Conservation (phyloP, 2,113 vertebrate species). For the Cephalopholis sonnerati region DNA sequence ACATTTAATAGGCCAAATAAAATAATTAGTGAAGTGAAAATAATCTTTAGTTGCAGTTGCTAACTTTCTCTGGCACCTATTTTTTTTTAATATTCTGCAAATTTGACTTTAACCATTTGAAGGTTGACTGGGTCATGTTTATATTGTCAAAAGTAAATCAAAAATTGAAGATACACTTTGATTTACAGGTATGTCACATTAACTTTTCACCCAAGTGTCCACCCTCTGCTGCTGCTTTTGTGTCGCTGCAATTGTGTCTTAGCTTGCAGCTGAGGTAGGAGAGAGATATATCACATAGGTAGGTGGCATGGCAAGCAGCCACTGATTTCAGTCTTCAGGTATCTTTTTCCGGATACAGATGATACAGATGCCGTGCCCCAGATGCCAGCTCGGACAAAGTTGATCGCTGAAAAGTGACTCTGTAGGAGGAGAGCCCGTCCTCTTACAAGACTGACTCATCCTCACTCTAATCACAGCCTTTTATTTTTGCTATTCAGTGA, state of each 20-base stretch:
- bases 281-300: conserved; percentile 4
- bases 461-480: conserved; percentile 60
- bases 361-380: conserved; percentile 29
- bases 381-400: conserved; percentile 34
- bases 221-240: not conserved
- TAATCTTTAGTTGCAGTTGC: too few relatives aligned
- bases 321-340: conserved; percentile 10
- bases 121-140: not conserved
- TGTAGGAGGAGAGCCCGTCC: conserved; percentile 56
- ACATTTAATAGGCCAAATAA: not conserved
- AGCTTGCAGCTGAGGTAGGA: conserved; percentile 2
- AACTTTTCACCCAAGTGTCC: not conserved
- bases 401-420: conserved; percentile 39
- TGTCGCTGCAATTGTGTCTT: not conserved
- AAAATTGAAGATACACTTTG: not conserved
- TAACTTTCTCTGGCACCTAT: too few relatives aligned
- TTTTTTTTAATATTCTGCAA: too few relatives aligned
- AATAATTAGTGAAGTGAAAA: not conserved
- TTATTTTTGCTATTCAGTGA: conserved; percentile 14
- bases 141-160: not conserved
- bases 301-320: not conserved
- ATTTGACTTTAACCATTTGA: not conserved
- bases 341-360: conserved; percentile 34
- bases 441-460: conserved; percentile 67
- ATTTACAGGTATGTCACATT: not conserved